Evolutionary conservation across 2,797 vertebrate species (phyloP).

Genomic region (Neosilurus hyrtlii): DNA sequence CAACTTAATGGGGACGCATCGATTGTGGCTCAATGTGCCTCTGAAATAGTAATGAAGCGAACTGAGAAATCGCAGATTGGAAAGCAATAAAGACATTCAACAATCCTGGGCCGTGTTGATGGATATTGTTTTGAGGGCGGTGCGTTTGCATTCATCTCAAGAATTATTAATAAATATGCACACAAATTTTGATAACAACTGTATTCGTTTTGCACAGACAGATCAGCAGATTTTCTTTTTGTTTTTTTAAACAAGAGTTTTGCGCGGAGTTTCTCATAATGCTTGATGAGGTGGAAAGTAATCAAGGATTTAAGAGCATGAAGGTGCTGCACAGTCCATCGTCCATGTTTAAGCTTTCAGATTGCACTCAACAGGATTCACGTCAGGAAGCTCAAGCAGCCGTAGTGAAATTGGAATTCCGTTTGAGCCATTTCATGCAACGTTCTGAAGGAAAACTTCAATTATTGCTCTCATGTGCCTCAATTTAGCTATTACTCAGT

Average conservation of each 20-base stretch:
- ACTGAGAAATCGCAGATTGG: slow-evolving; percentile 66
- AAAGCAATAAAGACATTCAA: slow-evolving; percentile 60
- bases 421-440: neutral
- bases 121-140: slow-evolving; percentile 30
- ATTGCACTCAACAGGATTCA: neutral
- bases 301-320: neutral
- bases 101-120: slow-evolving; percentile 34
- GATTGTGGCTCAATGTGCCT: slow-evolving; percentile 67
- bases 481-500: neutral
- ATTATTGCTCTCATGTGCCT: neutral
- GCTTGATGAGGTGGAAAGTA: neutral
- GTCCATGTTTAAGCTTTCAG: neutral
- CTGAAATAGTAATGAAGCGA: slow-evolving; percentile 75
- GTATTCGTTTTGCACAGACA: neutral
- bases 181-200: neutral
- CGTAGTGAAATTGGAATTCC: neutral
- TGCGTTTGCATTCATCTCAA: neutral
- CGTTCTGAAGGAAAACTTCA: neutral
- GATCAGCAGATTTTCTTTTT: neutral
- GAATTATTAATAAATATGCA: neutral
- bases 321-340: neutral
- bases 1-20: slow-evolving; percentile 77
- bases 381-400: neutral
- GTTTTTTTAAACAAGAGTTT: neutral
- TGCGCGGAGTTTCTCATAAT: neutral